Evolutionary conservation across 1,140 invertebrate genomes (phyloP), one percentile per base, ranked within the genome.

Genomic region (Solenopsis invicta): DNA sequence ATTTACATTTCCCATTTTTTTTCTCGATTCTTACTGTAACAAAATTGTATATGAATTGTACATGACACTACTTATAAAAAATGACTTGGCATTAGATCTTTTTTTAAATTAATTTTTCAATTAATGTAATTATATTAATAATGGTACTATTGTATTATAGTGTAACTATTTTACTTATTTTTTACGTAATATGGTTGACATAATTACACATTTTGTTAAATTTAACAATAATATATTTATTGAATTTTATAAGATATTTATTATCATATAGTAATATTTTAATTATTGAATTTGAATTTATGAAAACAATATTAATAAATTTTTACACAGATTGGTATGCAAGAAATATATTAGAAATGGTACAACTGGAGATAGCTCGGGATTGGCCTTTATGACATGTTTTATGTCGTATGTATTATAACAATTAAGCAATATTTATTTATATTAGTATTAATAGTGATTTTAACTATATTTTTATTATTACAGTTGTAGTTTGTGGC

Each of bases 371-470:
- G 97, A 98, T 91, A 95, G 96, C 10, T 97, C 97, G 5, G 96
- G 96, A 0, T 95, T 98, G 85, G 97, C 97, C 71, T 98, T 98
- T 94, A 94, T 98, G 76, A 97, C 97, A 90, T 97, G 97, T 88
- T 97, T 97, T 92, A 95, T 98, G 92, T 97, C 97, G 97, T 97
- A 96, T 96, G 97, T 96, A 37, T 92, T 69, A 48, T 4, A 64
- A 21, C 41, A 75, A 86, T 74, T n/a, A 87, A 64, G 21, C 10
- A 29, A 75, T 52, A 13, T 41, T 82, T 21, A 0, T 13, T 18
- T 24, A 45, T 72, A 13, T 48, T 45, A 67, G 0, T 45, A 24
- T 50, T 21, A 41, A 48, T 21, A 50, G 2, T 67, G 62, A 62
- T 67, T 34, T 78, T 54, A 41, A 71, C 56, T 80, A 34, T 13